Percentiles rank a stretch among this genome's conserved stretches.
phyloP scores from a whole-genome alignment of 2,113 vertebrate genomes.

The Grallaria varia region DNA sequence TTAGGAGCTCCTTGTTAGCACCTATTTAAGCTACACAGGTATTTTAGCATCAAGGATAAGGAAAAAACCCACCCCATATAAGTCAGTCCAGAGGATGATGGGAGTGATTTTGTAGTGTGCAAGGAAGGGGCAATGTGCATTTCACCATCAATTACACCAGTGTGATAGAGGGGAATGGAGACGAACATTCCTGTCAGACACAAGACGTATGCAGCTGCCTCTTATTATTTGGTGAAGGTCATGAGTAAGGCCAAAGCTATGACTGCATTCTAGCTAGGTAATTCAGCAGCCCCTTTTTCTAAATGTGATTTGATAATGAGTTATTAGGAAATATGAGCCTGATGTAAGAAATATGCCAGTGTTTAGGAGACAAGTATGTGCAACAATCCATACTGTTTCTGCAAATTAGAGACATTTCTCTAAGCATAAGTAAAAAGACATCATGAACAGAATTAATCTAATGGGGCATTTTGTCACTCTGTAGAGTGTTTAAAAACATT shows the following conservation, averaged over 20 bases:
- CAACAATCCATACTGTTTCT: neutral
- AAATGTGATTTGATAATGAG: constrained; percentile 5
- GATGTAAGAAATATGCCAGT: neutral
- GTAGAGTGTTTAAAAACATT: neutral
- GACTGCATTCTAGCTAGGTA: neutral
- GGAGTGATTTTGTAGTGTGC: neutral
- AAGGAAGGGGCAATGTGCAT: neutral
- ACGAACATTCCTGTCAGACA: constrained; percentile 24
- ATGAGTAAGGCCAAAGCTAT: constrained; percentile 14
- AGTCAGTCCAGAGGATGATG: neutral
- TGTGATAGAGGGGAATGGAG: neutral
- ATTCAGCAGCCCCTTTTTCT: neutral
- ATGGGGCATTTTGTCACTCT: neutral
- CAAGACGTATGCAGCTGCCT: constrained; percentile 6
- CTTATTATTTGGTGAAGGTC: constrained; percentile 45
- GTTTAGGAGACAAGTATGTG: neutral
- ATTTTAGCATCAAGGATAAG: neutral
- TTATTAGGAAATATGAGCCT: neutral
- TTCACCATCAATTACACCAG: neutral
- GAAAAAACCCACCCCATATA: neutral
- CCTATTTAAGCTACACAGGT: neutral
- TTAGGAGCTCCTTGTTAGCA: neutral
- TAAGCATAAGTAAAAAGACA: neutral
- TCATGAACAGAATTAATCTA: neutral
- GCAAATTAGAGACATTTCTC: neutral